Percentiles rank a stretch among this genome's conserved stretches.
Evolutionary conservation across 37 sponge, comb jelly and placozoan species (phyloP).

Genomic region (Corticium candelabrum): DNA sequence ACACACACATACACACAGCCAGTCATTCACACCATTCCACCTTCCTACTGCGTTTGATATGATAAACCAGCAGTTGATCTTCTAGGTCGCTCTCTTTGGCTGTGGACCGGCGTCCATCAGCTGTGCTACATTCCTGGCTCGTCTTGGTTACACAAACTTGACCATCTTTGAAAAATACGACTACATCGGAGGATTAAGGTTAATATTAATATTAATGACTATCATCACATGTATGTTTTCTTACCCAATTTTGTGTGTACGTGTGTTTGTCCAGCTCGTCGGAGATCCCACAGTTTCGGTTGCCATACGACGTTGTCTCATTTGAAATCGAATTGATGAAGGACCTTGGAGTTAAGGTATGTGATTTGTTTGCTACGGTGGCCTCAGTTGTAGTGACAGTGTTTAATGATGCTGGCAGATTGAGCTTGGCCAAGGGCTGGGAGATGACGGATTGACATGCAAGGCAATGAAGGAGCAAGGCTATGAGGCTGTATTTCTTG

Average conservation of each 20-base stretch:
- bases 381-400: not conserved
- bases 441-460: constrained; percentile 26
- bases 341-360: constrained; percentile 87
- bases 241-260: not conserved
- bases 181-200: constrained; percentile 90
- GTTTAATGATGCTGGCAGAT: not conserved
- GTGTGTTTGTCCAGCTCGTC: constrained; percentile 53
- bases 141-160: constrained; percentile 80
- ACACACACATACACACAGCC: constrained; percentile 18
- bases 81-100: constrained; percentile 70
- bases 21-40: too few species aligned
- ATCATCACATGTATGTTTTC: not conserved
- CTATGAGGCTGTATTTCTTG: constrained; percentile 80
- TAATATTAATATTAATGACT: not conserved
- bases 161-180: constrained; percentile 81
- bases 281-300: constrained; percentile 89
- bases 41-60: too few species aligned
- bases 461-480: constrained; percentile 46
- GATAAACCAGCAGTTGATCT: too few species aligned
- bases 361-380: not conserved
- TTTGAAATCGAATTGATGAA: constrained; percentile 93
- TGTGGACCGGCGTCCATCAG: constrained; percentile 98
- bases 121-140: constrained; percentile 91
- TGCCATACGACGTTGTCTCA: constrained; percentile 89
- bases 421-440: not conserved